Evolutionary conservation across 2,888 invertebrate genomes (phyloP).

Genomic region (Fabriciana adippe): DNA sequence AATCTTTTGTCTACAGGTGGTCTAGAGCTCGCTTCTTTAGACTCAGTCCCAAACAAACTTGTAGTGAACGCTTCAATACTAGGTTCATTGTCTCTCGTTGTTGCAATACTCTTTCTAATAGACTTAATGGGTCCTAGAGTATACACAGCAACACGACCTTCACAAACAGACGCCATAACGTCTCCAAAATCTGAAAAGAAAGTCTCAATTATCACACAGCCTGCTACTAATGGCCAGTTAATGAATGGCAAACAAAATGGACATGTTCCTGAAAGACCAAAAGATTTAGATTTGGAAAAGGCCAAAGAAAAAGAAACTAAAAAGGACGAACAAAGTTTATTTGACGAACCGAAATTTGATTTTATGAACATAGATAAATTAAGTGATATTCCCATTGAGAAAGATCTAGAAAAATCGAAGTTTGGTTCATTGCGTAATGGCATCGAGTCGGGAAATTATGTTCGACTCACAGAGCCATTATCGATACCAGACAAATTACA

Average conservation of each 20-base stretch:
- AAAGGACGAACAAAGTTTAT: slow-evolving; percentile 53
- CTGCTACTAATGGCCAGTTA: slow-evolving; percentile 41
- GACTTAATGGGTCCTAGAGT: slow-evolving; percentile 84
- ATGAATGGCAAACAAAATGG: slow-evolving; percentile 53
- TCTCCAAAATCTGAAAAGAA: slow-evolving; percentile 64
- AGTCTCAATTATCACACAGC: slow-evolving; percentile 55
- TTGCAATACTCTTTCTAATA: slow-evolving; percentile 85
- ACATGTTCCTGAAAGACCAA: slow-evolving; percentile 62
- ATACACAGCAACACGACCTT: slow-evolving; percentile 68
- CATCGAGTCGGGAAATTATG: slow-evolving; percentile 68
- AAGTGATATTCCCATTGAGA: slow-evolving; percentile 53
- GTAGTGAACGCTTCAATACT: slow-evolving; percentile 88
- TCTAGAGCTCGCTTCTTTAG: slow-evolving; percentile 86
- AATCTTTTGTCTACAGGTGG: slow-evolving; percentile 73
- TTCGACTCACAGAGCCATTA: slow-evolving; percentile 68
- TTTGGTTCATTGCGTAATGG: slow-evolving; percentile 74
- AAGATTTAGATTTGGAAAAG: slow-evolving; percentile 58
- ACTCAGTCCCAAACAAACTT: slow-evolving; percentile 85
- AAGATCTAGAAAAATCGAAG: slow-evolving; percentile 69
- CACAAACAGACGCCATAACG: slow-evolving; percentile 64
- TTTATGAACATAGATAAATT: slow-evolving; percentile 62
- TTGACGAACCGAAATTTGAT: slow-evolving; percentile 57
- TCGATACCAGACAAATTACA: slow-evolving; percentile 65
- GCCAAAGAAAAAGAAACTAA: slow-evolving; percentile 50
- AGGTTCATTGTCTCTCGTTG: slow-evolving; percentile 85